Evolutionary conservation across 2,113 vertebrate species (phyloP).

Genomic region (Nibea coibor): DNA sequence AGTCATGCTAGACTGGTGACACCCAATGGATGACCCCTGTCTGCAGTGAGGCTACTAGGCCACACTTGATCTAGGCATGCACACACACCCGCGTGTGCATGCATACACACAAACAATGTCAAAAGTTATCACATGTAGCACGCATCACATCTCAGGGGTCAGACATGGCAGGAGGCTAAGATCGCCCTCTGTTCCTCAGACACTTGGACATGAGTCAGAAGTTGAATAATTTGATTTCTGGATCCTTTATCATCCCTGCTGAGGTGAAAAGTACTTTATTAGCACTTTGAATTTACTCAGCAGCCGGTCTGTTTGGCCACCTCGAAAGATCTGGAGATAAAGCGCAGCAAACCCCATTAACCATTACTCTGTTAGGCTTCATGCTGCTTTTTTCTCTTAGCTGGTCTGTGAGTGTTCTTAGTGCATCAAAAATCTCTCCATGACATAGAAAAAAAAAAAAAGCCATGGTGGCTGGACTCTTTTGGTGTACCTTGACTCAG

Average conservation of each 20-base stretch:
- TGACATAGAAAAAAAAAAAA: slow-evolving; percentile 9
- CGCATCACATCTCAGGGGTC: slow-evolving; percentile 34
- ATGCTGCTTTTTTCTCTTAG: slow-evolving; percentile 45
- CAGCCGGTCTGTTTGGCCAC: slow-evolving; percentile 32
- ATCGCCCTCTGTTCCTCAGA: slow-evolving; percentile 1
- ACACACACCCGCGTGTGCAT: too few species aligned
- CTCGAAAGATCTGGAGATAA: slow-evolving; percentile 34
- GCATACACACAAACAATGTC: neutral
- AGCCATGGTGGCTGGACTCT: slow-evolving; percentile 8
- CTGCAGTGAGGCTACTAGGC: slow-evolving; percentile 45
- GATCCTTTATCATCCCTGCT: slow-evolving; percentile 38
- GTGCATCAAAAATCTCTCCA: slow-evolving; percentile 15
- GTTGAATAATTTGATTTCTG: slow-evolving; percentile 43
- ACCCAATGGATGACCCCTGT: slow-evolving; percentile 72
- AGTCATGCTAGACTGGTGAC: slow-evolving; percentile 70
- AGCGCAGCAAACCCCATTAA: slow-evolving; percentile 52
- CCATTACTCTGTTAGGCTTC: slow-evolving; percentile 41
- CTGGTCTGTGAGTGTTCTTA: slow-evolving; percentile 23
- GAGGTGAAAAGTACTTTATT: slow-evolving; percentile 78
- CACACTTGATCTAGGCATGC: slow-evolving; percentile 43
- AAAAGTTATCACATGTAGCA: slow-evolving; percentile 18
- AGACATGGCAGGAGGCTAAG: slow-evolving; percentile 9
- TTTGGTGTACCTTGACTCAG: neutral
- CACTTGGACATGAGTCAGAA: slow-evolving; percentile 40
- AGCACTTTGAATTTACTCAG: slow-evolving; percentile 69